These are phyloP conservation scores for Scelioninae gen. 2 DNA, from an alignment of 2,888 invertebrate species.

Conservation along the genomic window DNA sequence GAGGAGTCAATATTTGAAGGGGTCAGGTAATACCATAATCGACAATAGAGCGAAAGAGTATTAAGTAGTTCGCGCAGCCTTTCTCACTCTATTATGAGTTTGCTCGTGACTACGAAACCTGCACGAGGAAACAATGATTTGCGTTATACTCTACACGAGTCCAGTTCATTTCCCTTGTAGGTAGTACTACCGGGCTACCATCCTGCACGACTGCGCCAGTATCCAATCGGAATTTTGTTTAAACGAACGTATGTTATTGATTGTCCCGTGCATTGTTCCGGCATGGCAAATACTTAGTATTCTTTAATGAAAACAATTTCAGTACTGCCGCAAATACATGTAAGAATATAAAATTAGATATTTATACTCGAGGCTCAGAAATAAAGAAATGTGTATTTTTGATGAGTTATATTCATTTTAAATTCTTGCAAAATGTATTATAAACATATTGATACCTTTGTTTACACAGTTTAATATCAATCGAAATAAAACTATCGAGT, in stretches of 20 bases:
- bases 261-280: not conserved
- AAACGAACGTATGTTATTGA: constrained; percentile 4
- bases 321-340: too few species aligned
- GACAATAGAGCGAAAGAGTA: constrained; percentile 57
- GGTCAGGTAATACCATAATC: constrained; percentile 47
- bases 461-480: too few species aligned
- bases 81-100: constrained; percentile 54
- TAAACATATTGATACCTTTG: too few species aligned
- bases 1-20: constrained; percentile 29
- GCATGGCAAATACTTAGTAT: too few species aligned
- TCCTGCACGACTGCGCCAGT: constrained; percentile 38
- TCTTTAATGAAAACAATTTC: too few species aligned
- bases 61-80: constrained; percentile 52
- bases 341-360: too few species aligned
- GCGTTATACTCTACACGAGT: constrained; percentile 48
- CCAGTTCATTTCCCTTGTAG: constrained; percentile 55
- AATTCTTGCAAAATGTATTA: too few species aligned
- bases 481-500: too few species aligned
- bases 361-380: too few species aligned
- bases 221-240: constrained; percentile 34
- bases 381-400: too few species aligned
- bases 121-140: constrained; percentile 59
- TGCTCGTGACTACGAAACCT: constrained; percentile 56
- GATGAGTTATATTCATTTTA: too few species aligned
- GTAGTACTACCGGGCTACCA: constrained; percentile 38